Base-by-base conservation (phyloP, 2,113 vertebrate genomes). In the Sinocyclocheilus grahami region DNA sequence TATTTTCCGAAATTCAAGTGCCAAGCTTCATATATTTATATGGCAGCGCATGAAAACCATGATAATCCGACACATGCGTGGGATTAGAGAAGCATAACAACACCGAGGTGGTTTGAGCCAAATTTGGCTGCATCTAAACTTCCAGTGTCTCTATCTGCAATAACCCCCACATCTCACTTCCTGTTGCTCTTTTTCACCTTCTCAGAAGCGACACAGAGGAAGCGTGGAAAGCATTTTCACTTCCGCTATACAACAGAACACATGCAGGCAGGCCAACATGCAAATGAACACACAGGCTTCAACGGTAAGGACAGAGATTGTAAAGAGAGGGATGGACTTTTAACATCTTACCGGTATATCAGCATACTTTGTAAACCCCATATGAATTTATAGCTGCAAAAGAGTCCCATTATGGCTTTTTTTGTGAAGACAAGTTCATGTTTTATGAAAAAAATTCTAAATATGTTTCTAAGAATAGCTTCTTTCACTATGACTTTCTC, bases 201-300 rank as follows among this genome's bases (percentile, higher is more conserved):
- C 85, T 83, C 84, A 90, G 87, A 93, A 84, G 82, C 22, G 51
- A 89, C 85, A 85, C 90, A 93, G 94, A 93, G 91, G 92, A 71
- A 91, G 92, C 83, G 37, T 71, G 72, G 72, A 82, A 71, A 82
- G 82, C 87, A 65, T 86, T 92, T 88, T 90, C 90, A 87, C 86
- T 92, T 92, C 90, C 89, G 81, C 88, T 82, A 16, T 48, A 83
- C 84, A 83, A 78, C n/a, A 76, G 78, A 71, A 27, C 33, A 65
- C 46, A 65, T 42, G 1, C 8, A 46, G 53, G 67, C 63, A 77
- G 13, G 24, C 79, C 85, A 87, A 46, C 83, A 79, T 84, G 85
- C 74, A 76, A 60, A 77, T 53, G 8, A 30, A 55, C 46, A 53
- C 75, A 78, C 12, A 14, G 1, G n/a, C 1, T 78, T 75, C 22